phyloP scores from a whole-genome alignment of 2,888 invertebrate genomes.

The Torymus tubicola region DNA sequence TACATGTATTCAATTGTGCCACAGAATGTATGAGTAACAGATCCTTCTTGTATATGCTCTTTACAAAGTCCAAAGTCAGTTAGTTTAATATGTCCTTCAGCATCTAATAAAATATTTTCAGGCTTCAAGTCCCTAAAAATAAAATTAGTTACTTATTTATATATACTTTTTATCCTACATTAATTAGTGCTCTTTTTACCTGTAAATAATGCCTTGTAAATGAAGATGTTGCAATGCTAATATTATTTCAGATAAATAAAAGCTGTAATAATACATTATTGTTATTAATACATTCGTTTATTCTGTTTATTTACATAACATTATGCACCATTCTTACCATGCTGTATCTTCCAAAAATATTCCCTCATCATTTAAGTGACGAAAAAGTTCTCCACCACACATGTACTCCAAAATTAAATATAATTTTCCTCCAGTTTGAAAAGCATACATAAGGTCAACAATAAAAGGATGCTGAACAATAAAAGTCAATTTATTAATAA shows the following conservation, averaged over 20 bases:
- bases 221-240: conserved; percentile 86
- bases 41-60: conserved; percentile 83
- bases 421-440: conserved; percentile 86
- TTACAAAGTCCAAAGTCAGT: conserved; percentile 75
- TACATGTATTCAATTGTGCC: conserved; percentile 99
- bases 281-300: neutral
- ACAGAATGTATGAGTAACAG: conserved; percentile 98
- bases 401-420: conserved; percentile 87
- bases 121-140: conserved; percentile 94
- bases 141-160: neutral
- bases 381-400: conserved; percentile 86
- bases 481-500: conserved; percentile 36
- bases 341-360: conserved; percentile 87
- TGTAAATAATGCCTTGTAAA: conserved; percentile 82
- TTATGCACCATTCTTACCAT: conserved; percentile 73
- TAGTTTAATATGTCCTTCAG: conserved; percentile 88
- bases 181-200: conserved; percentile 69
- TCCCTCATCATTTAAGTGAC: conserved; percentile 86
- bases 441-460: conserved; percentile 86
- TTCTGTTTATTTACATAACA: neutral
- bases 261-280: conserved; percentile 69
- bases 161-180: too few species aligned
- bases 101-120: conserved; percentile 97
- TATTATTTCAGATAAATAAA: conserved; percentile 85
- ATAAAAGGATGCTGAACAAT: conserved; percentile 83